Evolutionary conservation across 2,797 vertebrate species (phyloP), one percentile per base, ranked within the genome.

Genomic region (Cuniculus paca): DNA sequence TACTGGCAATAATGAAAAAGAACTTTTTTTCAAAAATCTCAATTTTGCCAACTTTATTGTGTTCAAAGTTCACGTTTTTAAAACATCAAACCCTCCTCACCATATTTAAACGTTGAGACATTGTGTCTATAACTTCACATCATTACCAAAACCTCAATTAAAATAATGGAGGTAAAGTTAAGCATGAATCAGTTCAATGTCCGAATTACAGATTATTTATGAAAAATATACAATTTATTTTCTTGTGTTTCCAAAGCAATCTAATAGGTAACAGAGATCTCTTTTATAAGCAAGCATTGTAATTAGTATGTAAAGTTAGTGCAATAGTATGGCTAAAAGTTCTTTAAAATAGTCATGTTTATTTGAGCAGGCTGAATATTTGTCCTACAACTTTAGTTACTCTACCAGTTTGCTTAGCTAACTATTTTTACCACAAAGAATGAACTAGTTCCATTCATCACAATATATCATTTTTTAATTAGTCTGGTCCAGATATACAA

Each of bases 261-360:
- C 61, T 96, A 94, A 85, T 61, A 96, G 84, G 88, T 91, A 93
- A 45, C 68, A 48, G 90, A 80, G 77, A 94, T 28, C 56, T 92
- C 95, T 95, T 97, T 96, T 94, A 91, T 94, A 96, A 89, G 60
- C 79, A 96, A 95, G 82, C 82, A 65, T 81, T 97, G 93, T 92
- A 96, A 95, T 91, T 93, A 96, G 84, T 96, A 88, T 96, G 94
- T 95, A 92, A 94, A 90, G 20, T 84, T 45, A 77, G 91, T 96
- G 63, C 94, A 87, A 94, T 58, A 87, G 75, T 93, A 95, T 95
- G 65, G 52, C 83, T 93, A 61, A 94, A 94, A 78, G 65, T 82
- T 93, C 50, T 93, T 65, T 22, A 81, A 94, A 97, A 88, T 85
- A 95, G 81, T 85, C 91, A 90, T 3, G n/a, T 96, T 96, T 97